Evolutionary conservation across 1,140 invertebrate genomes (phyloP).

Genomic region (Anastrepha obliqua): DNA sequence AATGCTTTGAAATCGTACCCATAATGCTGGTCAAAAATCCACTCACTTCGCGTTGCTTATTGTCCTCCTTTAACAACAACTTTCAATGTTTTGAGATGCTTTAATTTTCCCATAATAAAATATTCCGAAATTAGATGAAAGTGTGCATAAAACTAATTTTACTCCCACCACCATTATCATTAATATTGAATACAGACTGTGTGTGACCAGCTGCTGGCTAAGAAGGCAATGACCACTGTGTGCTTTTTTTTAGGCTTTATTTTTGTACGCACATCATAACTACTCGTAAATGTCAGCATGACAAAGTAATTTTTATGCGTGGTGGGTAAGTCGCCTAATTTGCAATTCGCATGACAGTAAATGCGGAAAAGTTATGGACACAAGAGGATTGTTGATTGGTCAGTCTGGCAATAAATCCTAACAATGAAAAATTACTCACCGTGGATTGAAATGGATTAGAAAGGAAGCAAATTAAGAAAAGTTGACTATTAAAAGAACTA

Average conservation of each 20-base stretch:
- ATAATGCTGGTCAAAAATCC: no score
- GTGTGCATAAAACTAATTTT: background rate
- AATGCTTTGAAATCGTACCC: background rate
- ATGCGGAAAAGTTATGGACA: background rate
- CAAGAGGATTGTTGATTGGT: no score
- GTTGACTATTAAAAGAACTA: no score
- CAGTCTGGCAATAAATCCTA: no score
- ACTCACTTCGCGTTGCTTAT: no score
- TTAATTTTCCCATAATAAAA: background rate
- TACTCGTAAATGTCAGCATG: slow-evolving; percentile 15
- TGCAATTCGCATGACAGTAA: background rate
- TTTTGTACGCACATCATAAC: background rate
- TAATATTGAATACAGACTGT: background rate
- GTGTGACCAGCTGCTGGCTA: background rate
- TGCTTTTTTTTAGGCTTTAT: background rate
- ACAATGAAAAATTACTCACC: no score
- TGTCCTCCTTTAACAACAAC: no score
- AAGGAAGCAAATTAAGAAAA: no score
- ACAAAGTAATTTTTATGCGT: background rate
- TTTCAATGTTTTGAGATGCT: background rate
- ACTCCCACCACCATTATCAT: background rate
- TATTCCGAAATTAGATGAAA: background rate
- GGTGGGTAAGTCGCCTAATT: background rate
- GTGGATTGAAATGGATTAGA: no score
- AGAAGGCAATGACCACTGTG: background rate